Conservation (phyloP, 1,140 invertebrate species). For the Aradophagus sp. region DNA sequence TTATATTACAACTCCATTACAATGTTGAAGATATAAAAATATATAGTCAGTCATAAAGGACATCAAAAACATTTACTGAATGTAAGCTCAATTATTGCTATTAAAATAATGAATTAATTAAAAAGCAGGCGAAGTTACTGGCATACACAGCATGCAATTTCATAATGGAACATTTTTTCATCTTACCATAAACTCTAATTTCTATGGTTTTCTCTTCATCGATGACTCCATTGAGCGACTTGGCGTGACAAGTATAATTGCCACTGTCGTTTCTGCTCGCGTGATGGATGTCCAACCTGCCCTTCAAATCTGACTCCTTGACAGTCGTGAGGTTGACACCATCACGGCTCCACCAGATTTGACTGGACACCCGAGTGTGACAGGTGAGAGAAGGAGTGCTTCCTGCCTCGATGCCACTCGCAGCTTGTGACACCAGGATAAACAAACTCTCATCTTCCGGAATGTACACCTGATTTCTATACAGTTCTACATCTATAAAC, state of each 20-base stretch:
- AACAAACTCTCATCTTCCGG: constrained; percentile 47
- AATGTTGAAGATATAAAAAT: too few species aligned
- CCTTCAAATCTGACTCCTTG: constrained; percentile 63
- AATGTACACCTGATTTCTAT: constrained; percentile 40
- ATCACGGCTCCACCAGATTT: constrained; percentile 67
- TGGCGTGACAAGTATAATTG: constrained; percentile 75
- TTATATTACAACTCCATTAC: too few species aligned
- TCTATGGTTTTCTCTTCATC: constrained; percentile 64
- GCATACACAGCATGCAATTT: too few species aligned
- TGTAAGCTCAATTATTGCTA: too few species aligned
- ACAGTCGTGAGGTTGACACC: constrained; percentile 68
- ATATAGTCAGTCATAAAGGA: too few species aligned
- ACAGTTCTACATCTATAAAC: constrained; percentile 54
- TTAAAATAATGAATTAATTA: too few species aligned
- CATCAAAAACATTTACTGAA: too few species aligned
- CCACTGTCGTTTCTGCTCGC: constrained; percentile 75
- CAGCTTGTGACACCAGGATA: constrained; percentile 65
- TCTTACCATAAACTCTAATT: constrained; percentile 70
- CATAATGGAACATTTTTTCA: too few species aligned
- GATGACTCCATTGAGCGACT: constrained; percentile 65
- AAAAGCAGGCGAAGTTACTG: too few species aligned
- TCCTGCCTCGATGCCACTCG: constrained; percentile 68
- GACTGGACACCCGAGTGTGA: constrained; percentile 59
- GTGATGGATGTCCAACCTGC: constrained; percentile 72
- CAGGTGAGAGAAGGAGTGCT: constrained; percentile 70